A percentile compares a stretch with the other conserved stretches of the same genome.
Evolutionary conservation across 2,888 invertebrate species (phyloP).

Genomic region (Athetis lepigone): DNA sequence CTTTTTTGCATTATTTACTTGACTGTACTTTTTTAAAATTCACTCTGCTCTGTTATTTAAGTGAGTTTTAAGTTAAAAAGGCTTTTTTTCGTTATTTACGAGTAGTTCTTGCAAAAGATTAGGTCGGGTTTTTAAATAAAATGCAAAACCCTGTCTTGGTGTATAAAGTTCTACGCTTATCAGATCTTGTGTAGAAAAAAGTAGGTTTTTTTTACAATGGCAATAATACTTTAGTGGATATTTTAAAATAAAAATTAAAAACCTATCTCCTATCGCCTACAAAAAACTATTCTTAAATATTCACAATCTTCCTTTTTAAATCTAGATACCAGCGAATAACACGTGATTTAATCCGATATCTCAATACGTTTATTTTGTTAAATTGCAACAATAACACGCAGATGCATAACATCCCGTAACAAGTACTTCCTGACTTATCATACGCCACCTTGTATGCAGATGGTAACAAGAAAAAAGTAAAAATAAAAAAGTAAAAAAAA

Average conservation of each 20-base stretch:
- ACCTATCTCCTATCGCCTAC: no score
- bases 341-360: conserved; percentile 34
- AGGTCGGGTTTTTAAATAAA: conserved; percentile 21
- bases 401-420: conserved; percentile 62
- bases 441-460: conserved; percentile 85
- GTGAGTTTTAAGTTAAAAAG: conserved; percentile 47
- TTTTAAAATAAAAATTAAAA: no score
- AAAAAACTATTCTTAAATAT: no score
- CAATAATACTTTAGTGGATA: background rate
- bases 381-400: conserved; percentile 60
- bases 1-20: conserved; percentile 68
- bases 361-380: conserved; percentile 46
- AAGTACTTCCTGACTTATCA: conserved; percentile 80
- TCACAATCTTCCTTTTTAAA: no score
- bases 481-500: conserved; percentile 62
- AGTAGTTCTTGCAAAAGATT: conserved; percentile 38
- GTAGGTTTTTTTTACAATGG: background rate
- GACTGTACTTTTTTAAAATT: conserved; percentile 60
- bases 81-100: conserved; percentile 36
- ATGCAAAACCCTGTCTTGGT: conserved; percentile 4
- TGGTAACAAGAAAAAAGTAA: conserved; percentile 70
- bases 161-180: background rate
- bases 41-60: conserved; percentile 47
- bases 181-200: no score
- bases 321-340: background rate